phyloP scores from a whole-genome alignment of 1,140 invertebrate species.

The Diabrotica undecimpunctata region DNA sequence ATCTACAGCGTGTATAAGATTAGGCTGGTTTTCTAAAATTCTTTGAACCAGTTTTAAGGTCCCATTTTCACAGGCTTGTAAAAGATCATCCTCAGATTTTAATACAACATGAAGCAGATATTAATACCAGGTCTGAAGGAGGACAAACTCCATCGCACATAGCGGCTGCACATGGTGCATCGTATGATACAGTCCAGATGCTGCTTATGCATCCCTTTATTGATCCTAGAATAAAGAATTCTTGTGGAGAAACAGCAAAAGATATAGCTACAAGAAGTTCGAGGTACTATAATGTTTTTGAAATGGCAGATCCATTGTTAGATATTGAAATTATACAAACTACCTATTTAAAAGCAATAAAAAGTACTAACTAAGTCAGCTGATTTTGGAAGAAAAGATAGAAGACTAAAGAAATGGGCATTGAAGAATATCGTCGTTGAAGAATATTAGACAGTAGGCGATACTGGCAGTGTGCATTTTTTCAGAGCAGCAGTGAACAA shows the following conservation, averaged over 20 bases:
- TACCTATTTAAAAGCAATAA: too few species aligned
- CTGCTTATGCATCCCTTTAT: constrained; percentile 72
- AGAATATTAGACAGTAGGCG: too few species aligned
- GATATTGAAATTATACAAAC: constrained; percentile 29
- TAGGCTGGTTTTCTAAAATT: constrained; percentile 59
- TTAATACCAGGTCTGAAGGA: constrained; percentile 83
- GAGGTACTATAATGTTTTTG: constrained; percentile 73
- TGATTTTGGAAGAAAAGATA: too few species aligned
- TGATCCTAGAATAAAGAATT: constrained; percentile 62
- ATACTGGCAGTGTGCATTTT: too few species aligned
- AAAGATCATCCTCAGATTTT: constrained; percentile 62
- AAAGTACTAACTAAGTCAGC: too few species aligned
- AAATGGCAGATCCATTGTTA: constrained; percentile 53
- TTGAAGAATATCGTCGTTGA: too few species aligned
- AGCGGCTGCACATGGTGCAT: constrained; percentile 67
- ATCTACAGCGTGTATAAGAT: constrained; percentile 69
- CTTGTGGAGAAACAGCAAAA: constrained; percentile 72
- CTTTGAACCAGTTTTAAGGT: constrained; percentile 61
- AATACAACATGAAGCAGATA: constrained; percentile 74
- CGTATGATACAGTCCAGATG: constrained; percentile 69
- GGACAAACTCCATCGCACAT: constrained; percentile 81
- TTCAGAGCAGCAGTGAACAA: too few species aligned
- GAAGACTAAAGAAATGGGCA: too few species aligned
- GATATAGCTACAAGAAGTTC: constrained; percentile 77
- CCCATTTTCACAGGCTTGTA: constrained; percentile 82